These are phyloP conservation scores for Macrostomum lignano DNA, from an alignment of 1,140 invertebrate species.

Conservation along the genomic window DNA sequence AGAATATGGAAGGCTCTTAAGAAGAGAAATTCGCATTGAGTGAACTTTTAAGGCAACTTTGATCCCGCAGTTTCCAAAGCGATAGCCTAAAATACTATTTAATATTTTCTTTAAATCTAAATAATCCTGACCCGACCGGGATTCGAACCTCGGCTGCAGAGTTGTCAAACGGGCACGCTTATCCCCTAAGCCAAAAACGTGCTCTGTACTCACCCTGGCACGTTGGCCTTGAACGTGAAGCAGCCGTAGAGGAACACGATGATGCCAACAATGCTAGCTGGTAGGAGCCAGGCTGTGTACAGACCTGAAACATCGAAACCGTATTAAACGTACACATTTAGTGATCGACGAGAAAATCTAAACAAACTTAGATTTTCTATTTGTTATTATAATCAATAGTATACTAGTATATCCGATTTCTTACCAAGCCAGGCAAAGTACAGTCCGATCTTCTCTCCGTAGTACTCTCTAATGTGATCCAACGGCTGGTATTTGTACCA, in stretches of 20 bases:
- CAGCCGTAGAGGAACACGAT: slow-evolving; percentile 47
- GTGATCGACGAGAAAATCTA: too few species aligned
- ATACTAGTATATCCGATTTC: background rate
- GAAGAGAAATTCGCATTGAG: too few species aligned
- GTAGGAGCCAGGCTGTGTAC: slow-evolving; percentile 59
- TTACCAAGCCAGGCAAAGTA: slow-evolving; percentile 26
- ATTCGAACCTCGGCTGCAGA: too few species aligned
- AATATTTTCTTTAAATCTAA: too few species aligned
- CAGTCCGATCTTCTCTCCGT: slow-evolving; percentile 28
- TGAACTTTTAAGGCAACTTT: too few species aligned
- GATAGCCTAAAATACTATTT: too few species aligned
- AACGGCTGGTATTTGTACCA: slow-evolving; percentile 34
- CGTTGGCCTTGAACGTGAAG: slow-evolving; percentile 32
- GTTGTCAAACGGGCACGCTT: too few species aligned
- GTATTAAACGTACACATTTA: too few species aligned
- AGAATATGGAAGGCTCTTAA: too few species aligned
- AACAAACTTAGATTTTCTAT: background rate
- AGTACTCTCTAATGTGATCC: slow-evolving; percentile 13
- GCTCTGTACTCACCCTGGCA: slow-evolving; percentile 19
- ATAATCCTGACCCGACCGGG: too few species aligned
- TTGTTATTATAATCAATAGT: background rate
- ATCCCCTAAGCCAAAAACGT: too few species aligned
- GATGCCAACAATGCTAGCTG: slow-evolving; percentile 56
- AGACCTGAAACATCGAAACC: slow-evolving; percentile 41
- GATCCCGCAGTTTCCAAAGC: too few species aligned